Conservation (phyloP, 2,113 vertebrate species). For the Nothoprocta perdicaria region DNA sequence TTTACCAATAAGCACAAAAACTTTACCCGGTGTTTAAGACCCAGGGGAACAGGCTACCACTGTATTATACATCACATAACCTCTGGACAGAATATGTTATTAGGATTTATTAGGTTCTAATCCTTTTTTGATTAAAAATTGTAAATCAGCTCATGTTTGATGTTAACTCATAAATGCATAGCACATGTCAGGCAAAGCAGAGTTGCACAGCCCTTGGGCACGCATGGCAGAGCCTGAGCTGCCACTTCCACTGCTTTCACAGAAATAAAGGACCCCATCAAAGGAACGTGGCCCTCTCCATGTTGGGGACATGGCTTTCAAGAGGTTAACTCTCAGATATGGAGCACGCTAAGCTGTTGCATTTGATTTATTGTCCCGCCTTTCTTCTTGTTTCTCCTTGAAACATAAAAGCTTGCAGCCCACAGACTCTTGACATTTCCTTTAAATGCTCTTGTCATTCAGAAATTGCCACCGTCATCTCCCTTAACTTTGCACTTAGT, state of each 20-base stretch:
- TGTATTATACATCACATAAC: slow-evolving; percentile 9
- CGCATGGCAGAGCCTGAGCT: slow-evolving; percentile 11
- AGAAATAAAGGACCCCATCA: slow-evolving; percentile 45
- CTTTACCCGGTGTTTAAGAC: background rate
- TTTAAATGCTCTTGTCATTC: slow-evolving; percentile 70
- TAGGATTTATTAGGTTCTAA: slow-evolving; percentile 68
- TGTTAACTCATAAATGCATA: slow-evolving; percentile 63
- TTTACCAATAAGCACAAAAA: background rate
- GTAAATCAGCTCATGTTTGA: slow-evolving; percentile 68
- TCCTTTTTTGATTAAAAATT: slow-evolving; percentile 73
- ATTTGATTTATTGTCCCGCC: slow-evolving; percentile 69
- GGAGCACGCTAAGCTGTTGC: slow-evolving; percentile 51
- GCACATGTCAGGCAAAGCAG: slow-evolving; percentile 41
- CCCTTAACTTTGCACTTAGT: slow-evolving; percentile 30
- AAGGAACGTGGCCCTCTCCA: background rate
- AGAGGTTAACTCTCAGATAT: slow-evolving; percentile 65
- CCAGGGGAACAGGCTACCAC: background rate
- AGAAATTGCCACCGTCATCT: slow-evolving; percentile 60
- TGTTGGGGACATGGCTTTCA: slow-evolving; percentile 17
- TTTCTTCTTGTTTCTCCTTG: slow-evolving; percentile 74
- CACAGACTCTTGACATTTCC: slow-evolving; percentile 72
- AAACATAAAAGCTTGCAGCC: slow-evolving; percentile 68
- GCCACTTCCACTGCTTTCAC: slow-evolving; percentile 8
- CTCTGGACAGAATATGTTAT: slow-evolving; percentile 49
- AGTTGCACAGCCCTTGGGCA: background rate